Evolutionary conservation across 2,113 vertebrate species (phyloP), one percentile per base, ranked within the genome.

Genomic region (Brachyhypopomus gauderio): DNA sequence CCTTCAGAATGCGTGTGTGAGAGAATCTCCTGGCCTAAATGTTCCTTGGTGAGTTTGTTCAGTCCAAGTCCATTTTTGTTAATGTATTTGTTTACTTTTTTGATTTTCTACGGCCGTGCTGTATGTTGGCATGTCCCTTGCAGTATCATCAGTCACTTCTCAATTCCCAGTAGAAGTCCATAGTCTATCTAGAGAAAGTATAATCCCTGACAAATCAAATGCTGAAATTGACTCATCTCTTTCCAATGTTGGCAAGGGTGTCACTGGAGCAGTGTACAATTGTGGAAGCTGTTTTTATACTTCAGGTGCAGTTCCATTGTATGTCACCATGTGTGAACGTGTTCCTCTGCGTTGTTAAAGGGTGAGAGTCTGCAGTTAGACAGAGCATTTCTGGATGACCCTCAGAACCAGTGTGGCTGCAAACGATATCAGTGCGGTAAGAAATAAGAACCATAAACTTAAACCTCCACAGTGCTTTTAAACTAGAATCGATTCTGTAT

Each of bases 1-100:
- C 34, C 92, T 85, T 94, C 89, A 99, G 98, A 96, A 86, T 99
- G 98, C 86, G 92, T 94, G 5, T 98, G 97, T 0, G 96, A 97
- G 58, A 93, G 89, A 23, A 93, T 98, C 8, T 81, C 91, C 1
- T 93, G 91, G 52, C 96, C 96, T 69, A 93, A 95, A 79, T 99
- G 98, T 91, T 85, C 91, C 80, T 89, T 94, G 96, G 97, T 99
- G 93, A 34, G 96, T 89, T 56, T 6, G 36, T 64, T 27, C 19
- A 72, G 22, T 22, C 25, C 2, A 25, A 4, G 22, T 56, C 0
- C 72, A 60, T 36, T 30, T 12, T 70, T 5, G n/a, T 27, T 62
- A 17, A 2, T 69, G 7, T 63, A 20, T 1, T 17, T 77, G 6
- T 62, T 3, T 52, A 34, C 66, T 64, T 59, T 1, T 63, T 5